A percentile compares a stretch with the other conserved stretches of the same genome.
phyloP scores from a whole-genome alignment of 2,797 vertebrate species.

The Buphagus erythrorhynchus region DNA sequence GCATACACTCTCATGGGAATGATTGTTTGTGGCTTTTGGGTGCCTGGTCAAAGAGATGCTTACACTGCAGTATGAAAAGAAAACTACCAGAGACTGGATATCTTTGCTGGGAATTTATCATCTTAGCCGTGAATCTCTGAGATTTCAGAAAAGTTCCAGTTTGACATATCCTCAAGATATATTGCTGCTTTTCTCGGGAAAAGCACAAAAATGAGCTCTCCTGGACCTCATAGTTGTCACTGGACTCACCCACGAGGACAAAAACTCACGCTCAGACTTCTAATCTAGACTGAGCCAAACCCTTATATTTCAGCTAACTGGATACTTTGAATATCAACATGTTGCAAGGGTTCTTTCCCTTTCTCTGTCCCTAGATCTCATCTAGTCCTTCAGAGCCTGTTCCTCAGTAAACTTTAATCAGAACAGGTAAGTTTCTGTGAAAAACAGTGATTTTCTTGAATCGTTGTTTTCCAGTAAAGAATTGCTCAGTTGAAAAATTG shows the following conservation, averaged over 20 bases:
- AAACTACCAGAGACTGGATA: neutral
- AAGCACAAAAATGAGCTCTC: neutral
- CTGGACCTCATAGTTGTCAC: neutral
- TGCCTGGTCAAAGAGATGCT: neutral
- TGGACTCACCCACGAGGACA: neutral
- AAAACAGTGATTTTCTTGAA: neutral
- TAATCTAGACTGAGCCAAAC: neutral
- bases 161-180: neutral
- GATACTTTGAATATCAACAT: neutral
- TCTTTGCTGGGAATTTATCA: neutral
- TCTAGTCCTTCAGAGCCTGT: neutral
- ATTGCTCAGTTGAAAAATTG: neutral
- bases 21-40: neutral
- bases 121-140: neutral
- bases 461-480: neutral
- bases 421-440: neutral
- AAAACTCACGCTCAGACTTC: slow-evolving; percentile 5
- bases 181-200: neutral
- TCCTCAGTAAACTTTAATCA: neutral
- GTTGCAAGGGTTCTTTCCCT: neutral
- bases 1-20: fast-evolving
- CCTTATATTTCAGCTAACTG: neutral
- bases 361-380: neutral
- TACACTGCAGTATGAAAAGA: neutral
- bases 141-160: neutral